These are phyloP conservation scores for Vireo altiloquus DNA, from an alignment of 2,113 vertebrate species.

Conservation along the genomic window DNA sequence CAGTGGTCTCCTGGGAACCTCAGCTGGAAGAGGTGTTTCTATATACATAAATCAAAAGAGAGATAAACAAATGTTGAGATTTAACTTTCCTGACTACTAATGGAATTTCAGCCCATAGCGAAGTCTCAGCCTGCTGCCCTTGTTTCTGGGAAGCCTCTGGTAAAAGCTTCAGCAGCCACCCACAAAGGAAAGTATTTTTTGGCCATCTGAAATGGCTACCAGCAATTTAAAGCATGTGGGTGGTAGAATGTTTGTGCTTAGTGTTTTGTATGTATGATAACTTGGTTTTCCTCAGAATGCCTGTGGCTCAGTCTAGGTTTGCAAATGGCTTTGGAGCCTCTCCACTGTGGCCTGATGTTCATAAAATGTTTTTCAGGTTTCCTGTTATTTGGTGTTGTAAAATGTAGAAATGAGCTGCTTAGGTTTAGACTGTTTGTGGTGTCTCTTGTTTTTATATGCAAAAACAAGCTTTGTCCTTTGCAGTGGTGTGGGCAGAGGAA, in stretches of 20 bases:
- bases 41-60: neutral
- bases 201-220: neutral
- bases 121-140: neutral
- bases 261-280: neutral
- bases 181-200: neutral
- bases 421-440: neutral
- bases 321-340: neutral
- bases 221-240: conserved; percentile 7
- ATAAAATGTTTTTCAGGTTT: neutral
- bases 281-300: neutral
- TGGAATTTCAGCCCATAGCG: neutral
- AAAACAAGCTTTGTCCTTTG: neutral
- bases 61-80: neutral
- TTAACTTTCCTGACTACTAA: neutral
- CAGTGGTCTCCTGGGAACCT: neutral
- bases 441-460: neutral
- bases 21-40: neutral
- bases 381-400: neutral
- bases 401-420: neutral
- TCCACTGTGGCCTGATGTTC: neutral
- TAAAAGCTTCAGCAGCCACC: neutral
- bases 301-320: conserved; percentile 9
- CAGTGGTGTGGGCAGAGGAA: neutral
- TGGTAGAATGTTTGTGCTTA: neutral
- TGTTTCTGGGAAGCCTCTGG: neutral